Evolutionary conservation across 2,888 invertebrate genomes (phyloP).

Genomic region (Drosophila lacicola): DNA sequence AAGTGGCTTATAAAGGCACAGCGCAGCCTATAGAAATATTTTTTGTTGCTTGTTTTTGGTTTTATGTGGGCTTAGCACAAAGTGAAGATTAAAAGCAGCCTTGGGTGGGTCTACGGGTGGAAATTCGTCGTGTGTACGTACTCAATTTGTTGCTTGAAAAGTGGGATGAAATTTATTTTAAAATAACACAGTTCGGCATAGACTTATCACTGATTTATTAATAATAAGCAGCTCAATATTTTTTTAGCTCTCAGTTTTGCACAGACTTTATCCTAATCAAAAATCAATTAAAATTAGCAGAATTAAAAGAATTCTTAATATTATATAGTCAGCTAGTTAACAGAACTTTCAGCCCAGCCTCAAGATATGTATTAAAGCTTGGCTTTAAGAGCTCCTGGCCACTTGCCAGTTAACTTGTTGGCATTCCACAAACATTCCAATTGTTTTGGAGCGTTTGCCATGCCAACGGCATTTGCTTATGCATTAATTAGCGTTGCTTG

Average conservation of each 20-base stretch:
- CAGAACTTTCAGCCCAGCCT: too few relatives aligned
- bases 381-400: background rate
- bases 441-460: constrained; percentile 21
- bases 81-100: constrained; percentile 49
- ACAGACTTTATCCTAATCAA: too few relatives aligned
- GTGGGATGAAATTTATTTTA: too few relatives aligned
- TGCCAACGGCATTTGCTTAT: constrained; percentile 30
- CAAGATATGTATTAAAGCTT: background rate
- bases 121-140: too few relatives aligned
- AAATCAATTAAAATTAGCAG: too few relatives aligned
- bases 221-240: too few relatives aligned
- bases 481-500: constrained; percentile 36
- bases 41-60: constrained; percentile 10
- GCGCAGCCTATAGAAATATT: constrained; percentile 34
- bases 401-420: background rate
- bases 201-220: too few relatives aligned
- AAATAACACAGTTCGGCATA: too few relatives aligned
- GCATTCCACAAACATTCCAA: background rate
- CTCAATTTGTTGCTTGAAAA: too few relatives aligned
- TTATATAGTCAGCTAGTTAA: too few relatives aligned
- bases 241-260: too few relatives aligned
- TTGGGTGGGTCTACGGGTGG: background rate
- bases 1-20: constrained; percentile 56
- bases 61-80: constrained; percentile 39
- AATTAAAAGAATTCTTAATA: too few relatives aligned